A percentile compares a stretch with the other conserved stretches of the same genome.
Evolutionary conservation across 1,140 invertebrate genomes (phyloP).

Genomic region (Aphidius ervi): DNA sequence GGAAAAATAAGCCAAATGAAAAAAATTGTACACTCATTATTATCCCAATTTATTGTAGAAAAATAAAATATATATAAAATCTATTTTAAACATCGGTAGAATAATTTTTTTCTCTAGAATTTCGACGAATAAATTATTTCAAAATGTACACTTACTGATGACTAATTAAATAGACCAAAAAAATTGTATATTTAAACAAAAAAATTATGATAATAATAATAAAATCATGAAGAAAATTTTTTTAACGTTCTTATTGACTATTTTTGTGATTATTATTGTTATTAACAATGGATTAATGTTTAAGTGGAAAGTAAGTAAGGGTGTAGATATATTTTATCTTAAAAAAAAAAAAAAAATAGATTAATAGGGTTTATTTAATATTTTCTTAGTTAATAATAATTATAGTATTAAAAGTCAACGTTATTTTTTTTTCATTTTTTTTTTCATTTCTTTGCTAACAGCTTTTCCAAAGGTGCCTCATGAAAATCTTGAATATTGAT

Average conservation of each 20-base stretch:
- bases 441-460: conserved; percentile 52
- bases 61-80: too few relatives aligned
- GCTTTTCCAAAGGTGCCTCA: conserved; percentile 96
- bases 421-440: conserved; percentile 18
- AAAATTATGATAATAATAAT: neutral
- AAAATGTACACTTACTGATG: neutral
- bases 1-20: too few relatives aligned
- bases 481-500: conserved; percentile 98
- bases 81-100: too few relatives aligned
- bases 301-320: conserved; percentile 45
- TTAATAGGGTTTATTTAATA: conserved; percentile 9
- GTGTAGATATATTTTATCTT: conserved; percentile 30
- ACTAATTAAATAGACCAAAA: neutral
- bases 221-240: conserved; percentile 6
- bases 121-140: too few relatives aligned
- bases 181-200: conserved; percentile 2
- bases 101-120: too few relatives aligned
- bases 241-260: conserved; percentile 14
- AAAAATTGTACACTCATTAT: too few relatives aligned
- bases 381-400: conserved; percentile 23
- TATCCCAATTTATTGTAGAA: too few relatives aligned
- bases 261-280: conserved; percentile 12
- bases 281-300: conserved; percentile 33
- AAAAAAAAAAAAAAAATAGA: conserved; percentile 17
- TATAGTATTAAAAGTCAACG: neutral